Evolutionary conservation across 1,140 invertebrate genomes (phyloP).

Genomic region (Scaptomyza hsui): DNA sequence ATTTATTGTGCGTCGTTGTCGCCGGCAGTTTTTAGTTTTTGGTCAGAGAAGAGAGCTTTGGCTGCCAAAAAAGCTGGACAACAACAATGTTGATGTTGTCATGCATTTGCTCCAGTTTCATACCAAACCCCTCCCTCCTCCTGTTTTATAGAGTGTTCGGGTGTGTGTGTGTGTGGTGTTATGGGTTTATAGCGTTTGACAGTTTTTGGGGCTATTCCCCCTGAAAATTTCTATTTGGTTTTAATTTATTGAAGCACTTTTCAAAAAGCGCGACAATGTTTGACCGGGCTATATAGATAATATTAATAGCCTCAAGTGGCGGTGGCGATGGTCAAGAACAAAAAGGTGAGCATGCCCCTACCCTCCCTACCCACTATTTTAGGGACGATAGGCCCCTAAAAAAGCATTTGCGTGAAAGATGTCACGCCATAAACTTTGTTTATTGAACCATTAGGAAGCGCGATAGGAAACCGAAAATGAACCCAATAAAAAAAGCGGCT

Average conservation of each 20-base stretch:
- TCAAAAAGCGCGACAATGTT: conserved; percentile 45
- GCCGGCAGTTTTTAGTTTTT: conserved; percentile 53
- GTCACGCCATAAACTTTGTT: conserved; percentile 63
- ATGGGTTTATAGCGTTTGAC: conserved; percentile 4
- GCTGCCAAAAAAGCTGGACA: conserved; percentile 45
- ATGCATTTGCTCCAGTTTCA: conserved; percentile 55
- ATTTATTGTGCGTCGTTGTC: conserved; percentile 62
- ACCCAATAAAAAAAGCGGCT: conserved; percentile 34
- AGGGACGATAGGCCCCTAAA: conserved; percentile 9
- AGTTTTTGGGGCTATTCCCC: conserved; percentile 12
- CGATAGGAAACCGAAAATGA: conserved; percentile 32
- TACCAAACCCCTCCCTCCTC: background rate
- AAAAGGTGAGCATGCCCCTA: conserved; percentile 36
- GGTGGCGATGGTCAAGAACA: conserved; percentile 43
- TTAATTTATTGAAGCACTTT: conserved; percentile 67
- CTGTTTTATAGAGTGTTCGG: conserved; percentile 47
- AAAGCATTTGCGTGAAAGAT: conserved; percentile 62
- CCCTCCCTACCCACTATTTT: background rate
- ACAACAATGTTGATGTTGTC: conserved; percentile 43
- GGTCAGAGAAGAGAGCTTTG: conserved; percentile 44
- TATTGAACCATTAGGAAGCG: conserved; percentile 58
- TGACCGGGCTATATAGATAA: conserved; percentile 54
- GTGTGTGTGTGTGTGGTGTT: conserved; percentile 6
- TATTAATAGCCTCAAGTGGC: conserved; percentile 61
- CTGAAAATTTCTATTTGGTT: conserved; percentile 49